phyloP scores from a whole-genome alignment of 1,140 invertebrate species.

The Ridgeia piscesae region DNA sequence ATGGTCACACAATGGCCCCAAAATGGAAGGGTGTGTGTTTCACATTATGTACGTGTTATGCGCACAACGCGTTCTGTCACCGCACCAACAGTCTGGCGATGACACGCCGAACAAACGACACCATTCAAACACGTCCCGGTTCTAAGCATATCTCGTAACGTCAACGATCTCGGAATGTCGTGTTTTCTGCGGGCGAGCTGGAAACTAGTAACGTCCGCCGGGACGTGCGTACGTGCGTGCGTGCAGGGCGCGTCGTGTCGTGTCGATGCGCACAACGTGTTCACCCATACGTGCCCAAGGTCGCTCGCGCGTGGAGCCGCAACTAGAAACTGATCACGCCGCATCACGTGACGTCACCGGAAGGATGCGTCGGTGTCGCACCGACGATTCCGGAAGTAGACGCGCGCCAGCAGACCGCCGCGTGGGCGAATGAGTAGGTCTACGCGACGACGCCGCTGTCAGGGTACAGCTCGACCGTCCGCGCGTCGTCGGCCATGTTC shows the following conservation, averaged over 20 bases:
- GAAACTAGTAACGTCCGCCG: not conserved
- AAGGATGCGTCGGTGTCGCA: not conserved
- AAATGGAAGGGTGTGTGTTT: no score
- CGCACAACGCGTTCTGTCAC: not conserved
- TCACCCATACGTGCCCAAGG: not conserved
- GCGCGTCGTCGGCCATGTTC: slow-evolving; percentile 24
- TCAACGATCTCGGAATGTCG: not conserved
- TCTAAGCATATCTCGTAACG: not conserved
- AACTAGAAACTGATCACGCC: not conserved
- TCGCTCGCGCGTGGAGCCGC: not conserved
- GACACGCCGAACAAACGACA: not conserved
- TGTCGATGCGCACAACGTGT: not conserved
- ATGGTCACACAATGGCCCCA: no score
- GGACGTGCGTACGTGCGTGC: not conserved
- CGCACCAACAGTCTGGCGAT: not conserved
- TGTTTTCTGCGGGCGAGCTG: not conserved
- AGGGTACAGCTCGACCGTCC: slow-evolving; percentile 47
- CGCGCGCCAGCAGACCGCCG: not conserved
- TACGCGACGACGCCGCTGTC: slow-evolving; percentile 54
- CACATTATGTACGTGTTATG: no score
- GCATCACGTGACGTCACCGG: not conserved
- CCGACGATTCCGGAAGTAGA: not conserved
- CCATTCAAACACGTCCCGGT: not conserved
- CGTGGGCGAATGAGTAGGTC: not conserved
- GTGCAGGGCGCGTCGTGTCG: not conserved